Conservation (phyloP, 2,888 invertebrate genomes). For the Minunthozetes semirufus region DNA sequence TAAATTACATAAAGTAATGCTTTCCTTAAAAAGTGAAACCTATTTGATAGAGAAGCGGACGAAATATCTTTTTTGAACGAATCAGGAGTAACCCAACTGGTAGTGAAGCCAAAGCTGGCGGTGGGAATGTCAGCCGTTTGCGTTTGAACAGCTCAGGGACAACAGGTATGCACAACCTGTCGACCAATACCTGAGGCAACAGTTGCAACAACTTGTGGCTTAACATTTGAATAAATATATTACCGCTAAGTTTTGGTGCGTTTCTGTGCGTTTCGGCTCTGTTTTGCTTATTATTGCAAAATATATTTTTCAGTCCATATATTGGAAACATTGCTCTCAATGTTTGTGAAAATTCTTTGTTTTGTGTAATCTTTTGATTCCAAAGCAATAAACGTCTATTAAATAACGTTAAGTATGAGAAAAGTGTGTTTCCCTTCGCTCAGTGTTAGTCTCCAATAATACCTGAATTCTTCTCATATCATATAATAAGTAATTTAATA, state of each 20-base stretch:
- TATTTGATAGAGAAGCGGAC: background rate
- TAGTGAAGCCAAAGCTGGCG: background rate
- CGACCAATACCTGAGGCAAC: slow-evolving; percentile 16
- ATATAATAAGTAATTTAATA: background rate
- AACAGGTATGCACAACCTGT: slow-evolving; percentile 11
- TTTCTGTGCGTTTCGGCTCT: background rate
- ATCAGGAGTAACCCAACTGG: background rate
- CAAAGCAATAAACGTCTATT: too few species aligned
- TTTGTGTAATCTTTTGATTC: too few species aligned
- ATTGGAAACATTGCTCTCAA: too few species aligned
- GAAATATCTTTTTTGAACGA: background rate
- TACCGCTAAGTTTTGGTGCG: background rate
- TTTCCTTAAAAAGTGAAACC: slow-evolving; percentile 9
- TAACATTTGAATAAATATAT: slow-evolving; percentile 10
- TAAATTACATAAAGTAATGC: background rate
- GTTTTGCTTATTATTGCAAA: background rate
- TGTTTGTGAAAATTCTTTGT: too few species aligned
- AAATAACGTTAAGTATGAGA: too few species aligned
- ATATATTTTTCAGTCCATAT: background rate
- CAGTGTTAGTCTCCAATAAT: too few species aligned
- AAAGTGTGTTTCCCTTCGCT: too few species aligned
- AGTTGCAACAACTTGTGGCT: background rate
- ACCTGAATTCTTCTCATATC: background rate
- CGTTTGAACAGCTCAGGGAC: slow-evolving; percentile 9
- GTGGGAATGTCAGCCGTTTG: background rate